Base-by-base conservation (phyloP, 2,797 vertebrate species). In the Dendrocincla tyrannina region DNA sequence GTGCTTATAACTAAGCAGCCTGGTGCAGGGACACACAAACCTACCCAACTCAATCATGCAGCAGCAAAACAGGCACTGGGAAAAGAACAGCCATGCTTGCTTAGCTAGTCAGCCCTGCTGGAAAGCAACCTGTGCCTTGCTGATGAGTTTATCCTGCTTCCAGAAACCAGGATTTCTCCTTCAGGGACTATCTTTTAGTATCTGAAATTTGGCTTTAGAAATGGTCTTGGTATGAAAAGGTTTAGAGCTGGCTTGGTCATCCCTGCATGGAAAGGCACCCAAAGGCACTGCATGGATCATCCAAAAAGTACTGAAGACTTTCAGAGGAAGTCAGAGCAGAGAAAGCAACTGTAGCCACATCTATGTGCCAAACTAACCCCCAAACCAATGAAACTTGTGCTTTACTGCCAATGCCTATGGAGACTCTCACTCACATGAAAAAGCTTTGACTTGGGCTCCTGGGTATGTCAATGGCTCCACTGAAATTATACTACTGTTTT, bases 401-500 rank as follows among this genome's bases (percentile, higher is more conserved):
- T 91, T 3, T 37, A 76, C 52, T 74, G 74, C 59, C 64, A 27
- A 5, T 39, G 64, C 58, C 46, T 32, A 3, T 12, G 52, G 80
- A 94, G 72, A 46, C 32, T 86, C 79, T 69, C 47, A 19, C 41
- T 92, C 82, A 69, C 66, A 58, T 59, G 86, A 89, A 91, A 93
- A 85, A 50, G 19, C 77, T 87, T 79, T 85, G 59, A 86, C 67
- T 93, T 84, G 56, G 55, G 59, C 88, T 94, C 69, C 81, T 90
- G 83, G 41, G 37, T 84, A 90, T 79, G 73, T 91, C 91, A 85
- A 33, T 63, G 74, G 63, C 86, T 94, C 83, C 92, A 81, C 55
- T 88, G 89, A 94, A 93, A 81, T 88, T 82, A 87, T 88, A 91
- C 52, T 76, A 74, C 95, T 95, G 82, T 94, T 95, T 96, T 90